Conservation (phyloP, 2,113 vertebrate species). For the Labrus mixtus region DNA sequence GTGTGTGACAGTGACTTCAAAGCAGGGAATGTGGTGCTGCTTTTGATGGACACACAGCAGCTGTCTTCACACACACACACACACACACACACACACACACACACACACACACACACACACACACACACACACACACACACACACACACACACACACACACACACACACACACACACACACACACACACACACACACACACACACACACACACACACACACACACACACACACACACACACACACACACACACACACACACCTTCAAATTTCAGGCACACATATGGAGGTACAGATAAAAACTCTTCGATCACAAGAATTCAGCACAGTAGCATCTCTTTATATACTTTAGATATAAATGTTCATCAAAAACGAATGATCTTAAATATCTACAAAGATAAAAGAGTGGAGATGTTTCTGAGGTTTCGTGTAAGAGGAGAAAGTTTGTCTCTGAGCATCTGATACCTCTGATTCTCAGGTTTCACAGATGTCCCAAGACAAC, state of each 20-base stretch:
- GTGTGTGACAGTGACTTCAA: slow-evolving; percentile 43
- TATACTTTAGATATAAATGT: too few species aligned
- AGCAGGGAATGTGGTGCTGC: slow-evolving; percentile 46
- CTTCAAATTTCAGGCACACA: slow-evolving; percentile 21
- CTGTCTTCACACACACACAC: slow-evolving; percentile 51
- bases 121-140: slow-evolving; percentile 28
- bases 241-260: slow-evolving; percentile 33
- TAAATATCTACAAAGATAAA: background rate
- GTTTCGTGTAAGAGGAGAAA: background rate
- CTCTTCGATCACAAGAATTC: too few species aligned
- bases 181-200: slow-evolving; percentile 7
- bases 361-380: too few species aligned
- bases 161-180: slow-evolving; percentile 30
- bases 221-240: slow-evolving; percentile 25
- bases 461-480: slow-evolving; percentile 14
- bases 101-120: slow-evolving; percentile 30
- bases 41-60: slow-evolving; percentile 68
- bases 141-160: slow-evolving; percentile 29
- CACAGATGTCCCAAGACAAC: slow-evolving; percentile 14
- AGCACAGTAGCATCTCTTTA: too few species aligned
- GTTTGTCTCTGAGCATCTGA: background rate
- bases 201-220: slow-evolving; percentile 1
- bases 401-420: background rate
- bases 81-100: slow-evolving; percentile 27
- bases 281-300: background rate